Percentiles rank a stretch among this genome's conserved stretches.
phyloP scores from a whole-genome alignment of 2,113 vertebrate genomes.

The Clarias gariepinus region DNA sequence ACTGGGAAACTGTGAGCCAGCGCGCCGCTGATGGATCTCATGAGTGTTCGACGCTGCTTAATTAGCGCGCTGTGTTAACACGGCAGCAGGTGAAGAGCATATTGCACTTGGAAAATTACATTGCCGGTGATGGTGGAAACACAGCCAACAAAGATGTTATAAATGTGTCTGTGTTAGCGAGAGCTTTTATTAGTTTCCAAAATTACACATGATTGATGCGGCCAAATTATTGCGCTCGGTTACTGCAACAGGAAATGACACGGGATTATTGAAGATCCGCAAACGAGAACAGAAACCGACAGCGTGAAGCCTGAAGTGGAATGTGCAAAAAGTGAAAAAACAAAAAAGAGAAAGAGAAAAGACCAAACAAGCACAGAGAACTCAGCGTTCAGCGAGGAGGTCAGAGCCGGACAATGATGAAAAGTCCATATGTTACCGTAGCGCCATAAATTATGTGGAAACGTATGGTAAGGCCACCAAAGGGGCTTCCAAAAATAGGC shows the following conservation, averaged over 20 bases:
- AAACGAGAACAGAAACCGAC: background rate
- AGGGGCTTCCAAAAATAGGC: slow-evolving; percentile 85
- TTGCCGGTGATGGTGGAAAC: slow-evolving; percentile 4
- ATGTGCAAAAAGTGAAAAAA: background rate
- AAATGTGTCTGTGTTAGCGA: background rate
- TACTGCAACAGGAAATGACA: background rate
- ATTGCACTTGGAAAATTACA: slow-evolving; percentile 34
- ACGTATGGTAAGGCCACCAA: slow-evolving; percentile 76
- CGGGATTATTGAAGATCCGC: background rate
- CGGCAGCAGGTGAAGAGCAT: slow-evolving; percentile 44
- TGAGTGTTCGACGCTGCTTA: slow-evolving; percentile 39
- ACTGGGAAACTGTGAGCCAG: slow-evolving; percentile 47
- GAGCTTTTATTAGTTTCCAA: background rate
- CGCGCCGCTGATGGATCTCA: slow-evolving; percentile 45
- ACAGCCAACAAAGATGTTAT: slow-evolving; percentile 24
- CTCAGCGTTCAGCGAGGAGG: slow-evolving; percentile 69
- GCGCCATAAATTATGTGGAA: slow-evolving; percentile 84
- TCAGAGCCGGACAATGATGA: slow-evolving; percentile 81
- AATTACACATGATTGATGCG: background rate
- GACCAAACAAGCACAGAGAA: slow-evolving; percentile 28
- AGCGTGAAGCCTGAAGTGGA: background rate
- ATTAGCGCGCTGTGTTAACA: slow-evolving; percentile 52
- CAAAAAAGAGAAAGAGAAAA: background rate
- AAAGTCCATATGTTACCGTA: slow-evolving; percentile 82
- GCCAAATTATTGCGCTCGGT: background rate